A percentile compares a stretch with the other conserved stretches of the same genome.
Evolutionary conservation across 2,797 vertebrate genomes (phyloP).

Genomic region (Dicrostonyx torquatus): DNA sequence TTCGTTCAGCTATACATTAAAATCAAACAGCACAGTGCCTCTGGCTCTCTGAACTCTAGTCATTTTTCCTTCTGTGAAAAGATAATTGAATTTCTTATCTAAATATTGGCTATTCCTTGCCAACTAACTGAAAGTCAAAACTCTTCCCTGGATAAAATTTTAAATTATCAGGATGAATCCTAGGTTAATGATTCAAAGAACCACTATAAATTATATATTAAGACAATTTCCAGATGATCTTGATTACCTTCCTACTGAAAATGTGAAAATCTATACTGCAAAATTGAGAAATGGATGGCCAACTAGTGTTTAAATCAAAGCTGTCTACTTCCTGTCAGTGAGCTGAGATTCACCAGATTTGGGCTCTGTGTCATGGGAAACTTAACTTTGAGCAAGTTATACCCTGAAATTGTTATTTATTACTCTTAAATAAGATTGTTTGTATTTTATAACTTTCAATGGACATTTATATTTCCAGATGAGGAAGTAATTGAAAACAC

Average conservation of each 20-base stretch:
- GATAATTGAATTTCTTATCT: slow-evolving; percentile 79
- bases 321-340: slow-evolving; percentile 9
- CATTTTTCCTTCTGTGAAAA: slow-evolving; percentile 70
- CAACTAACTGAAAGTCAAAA: slow-evolving; percentile 71
- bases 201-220: slow-evolving; percentile 31
- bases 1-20: slow-evolving; percentile 56
- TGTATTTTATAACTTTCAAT: slow-evolving; percentile 4
- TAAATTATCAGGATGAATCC: slow-evolving; percentile 69
- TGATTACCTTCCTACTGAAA: slow-evolving; percentile 43
- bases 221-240: slow-evolving; percentile 44
- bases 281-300: slow-evolving; percentile 43
- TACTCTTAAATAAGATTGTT: slow-evolving; percentile 29
- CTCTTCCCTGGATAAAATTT: slow-evolving; percentile 66
- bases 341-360: slow-evolving; percentile 1
- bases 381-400: slow-evolving; percentile 26
- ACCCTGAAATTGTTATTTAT: slow-evolving; percentile 39
- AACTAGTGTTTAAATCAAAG: slow-evolving; percentile 48
- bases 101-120: slow-evolving; percentile 61
- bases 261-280: slow-evolving; percentile 43
- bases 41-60: slow-evolving; percentile 69
- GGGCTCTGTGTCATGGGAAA: neutral
- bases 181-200: slow-evolving; percentile 64
- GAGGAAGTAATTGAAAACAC: neutral
- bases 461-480: slow-evolving; percentile 33
- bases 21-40: slow-evolving; percentile 45